Percentiles rank a stretch among this genome's conserved stretches.
Conservation (phyloP, 1,140 invertebrate species). For the Panonychus citri region DNA sequence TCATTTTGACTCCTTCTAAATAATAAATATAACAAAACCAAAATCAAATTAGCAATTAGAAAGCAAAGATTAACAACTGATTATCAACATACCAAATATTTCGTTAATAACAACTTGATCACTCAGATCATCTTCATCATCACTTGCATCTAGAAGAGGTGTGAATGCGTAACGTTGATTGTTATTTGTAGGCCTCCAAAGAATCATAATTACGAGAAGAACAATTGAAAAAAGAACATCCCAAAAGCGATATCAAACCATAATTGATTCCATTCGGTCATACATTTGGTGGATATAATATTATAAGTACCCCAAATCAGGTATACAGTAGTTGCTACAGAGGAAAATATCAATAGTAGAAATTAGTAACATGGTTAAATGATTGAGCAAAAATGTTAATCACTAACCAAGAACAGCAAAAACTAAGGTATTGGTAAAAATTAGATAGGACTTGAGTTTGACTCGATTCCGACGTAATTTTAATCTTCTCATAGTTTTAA, state of each 20-base stretch:
- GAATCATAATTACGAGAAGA: slow-evolving; percentile 68
- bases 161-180: slow-evolving; percentile 87
- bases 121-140: slow-evolving; percentile 34
- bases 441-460: slow-evolving; percentile 65
- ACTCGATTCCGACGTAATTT: slow-evolving; percentile 57
- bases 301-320: slow-evolving; percentile 68
- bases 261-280: slow-evolving; percentile 62
- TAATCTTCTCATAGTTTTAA: slow-evolving; percentile 65
- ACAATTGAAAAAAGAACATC: slow-evolving; percentile 68
- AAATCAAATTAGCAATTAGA: slow-evolving; percentile 8
- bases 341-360: slow-evolving; percentile 4
- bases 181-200: slow-evolving; percentile 80
- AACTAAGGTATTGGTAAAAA: slow-evolving; percentile 78
- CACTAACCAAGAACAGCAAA: slow-evolving; percentile 46
- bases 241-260: slow-evolving; percentile 85
- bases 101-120: slow-evolving; percentile 27
- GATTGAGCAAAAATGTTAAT: background rate
- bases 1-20: slow-evolving; percentile 41
- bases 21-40: slow-evolving; percentile 2
- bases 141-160: slow-evolving; percentile 59
- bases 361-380: background rate
- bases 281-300: slow-evolving; percentile 40
- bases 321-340: slow-evolving; percentile 49
- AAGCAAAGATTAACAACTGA: background rate
- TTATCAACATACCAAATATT: slow-evolving; percentile 38